Evolutionary conservation across 2,113 vertebrate genomes (phyloP), one percentile per base, ranked within the genome.

Genomic region (Tachycineta bicolor): DNA sequence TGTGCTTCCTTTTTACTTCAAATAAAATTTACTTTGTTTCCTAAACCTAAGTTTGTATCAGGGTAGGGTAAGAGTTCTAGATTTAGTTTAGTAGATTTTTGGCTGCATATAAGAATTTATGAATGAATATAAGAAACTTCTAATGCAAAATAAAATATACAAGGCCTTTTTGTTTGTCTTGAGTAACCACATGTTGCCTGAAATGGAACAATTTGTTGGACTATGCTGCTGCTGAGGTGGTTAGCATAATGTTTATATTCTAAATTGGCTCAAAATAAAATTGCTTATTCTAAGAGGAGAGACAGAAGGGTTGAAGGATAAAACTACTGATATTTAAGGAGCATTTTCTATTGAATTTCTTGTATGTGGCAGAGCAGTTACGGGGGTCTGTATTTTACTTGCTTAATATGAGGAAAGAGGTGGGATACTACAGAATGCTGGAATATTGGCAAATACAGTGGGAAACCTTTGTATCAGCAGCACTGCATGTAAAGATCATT

Each of bases 11-110:
- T 89, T 88, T 87, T 17, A 52, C 22, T 78, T 90, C 50, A 68
- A 83, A 87, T 84, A 87, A 86, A 93, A 77, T 39, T 34, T 73
- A 50, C 13, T 83, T 81, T 82, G 15, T 90, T 94, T 94, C 49
- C 24, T 83, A 68, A 83, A 64, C 44, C 1, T 14, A 85, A 69
- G 62, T 78, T 84, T 84, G 23, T 83, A 7, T 83, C 7, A 14
- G 58, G 26, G 12, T 82, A 44, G 58, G 34, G 15, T 26, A 47
- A 7, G n/a, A 75, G 41, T 43, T 89, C 46, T 50, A 70, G 56
- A 53, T 78, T 53, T 63, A n/a, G 50, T 70, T 90, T 31, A 64
- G 6, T 46, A 71, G 44, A n/a, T 67, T 77, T 77, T 80, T 4
- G 3, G 31, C 44, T 84, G 7, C 34, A n/a, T 53, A 53, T 23